Evolutionary conservation across 2,113 vertebrate species (phyloP).

Genomic region (Carassius carassius): DNA sequence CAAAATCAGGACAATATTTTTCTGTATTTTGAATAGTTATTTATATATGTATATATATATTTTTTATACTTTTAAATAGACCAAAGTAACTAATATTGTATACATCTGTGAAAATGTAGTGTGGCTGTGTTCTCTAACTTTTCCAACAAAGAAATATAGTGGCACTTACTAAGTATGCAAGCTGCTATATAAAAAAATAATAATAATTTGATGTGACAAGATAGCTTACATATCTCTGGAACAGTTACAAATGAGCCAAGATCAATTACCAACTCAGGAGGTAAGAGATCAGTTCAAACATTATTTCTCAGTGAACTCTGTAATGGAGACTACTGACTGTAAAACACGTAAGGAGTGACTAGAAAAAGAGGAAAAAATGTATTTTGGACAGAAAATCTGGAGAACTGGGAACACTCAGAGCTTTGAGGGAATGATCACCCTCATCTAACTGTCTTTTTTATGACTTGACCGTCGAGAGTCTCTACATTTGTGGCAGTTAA

Average conservation of each 20-base stretch:
- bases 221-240: neutral
- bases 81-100: neutral
- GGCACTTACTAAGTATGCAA: neutral
- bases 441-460: conserved; percentile 77
- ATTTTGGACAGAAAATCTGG: conserved; percentile 29
- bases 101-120: neutral
- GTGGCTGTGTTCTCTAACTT: neutral
- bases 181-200: neutral
- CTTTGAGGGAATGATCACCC: conserved; percentile 14
- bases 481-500: conserved; percentile 93
- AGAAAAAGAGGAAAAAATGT: conserved; percentile 31
- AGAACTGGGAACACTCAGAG: conserved; percentile 39
- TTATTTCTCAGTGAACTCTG: conserved; percentile 23
- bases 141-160: neutral
- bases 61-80: neutral
- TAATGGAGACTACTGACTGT: neutral
- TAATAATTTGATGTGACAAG: neutral
- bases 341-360: neutral
- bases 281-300: neutral
- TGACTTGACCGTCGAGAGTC: conserved; percentile 78
- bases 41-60: too few relatives aligned
- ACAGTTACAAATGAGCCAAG: neutral
- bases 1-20: neutral
- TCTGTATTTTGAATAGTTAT: neutral
- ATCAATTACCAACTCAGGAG: neutral